These are phyloP conservation scores for Catagonus wagneri DNA, from an alignment of 2,113 vertebrate species.

Conservation along the genomic window DNA sequence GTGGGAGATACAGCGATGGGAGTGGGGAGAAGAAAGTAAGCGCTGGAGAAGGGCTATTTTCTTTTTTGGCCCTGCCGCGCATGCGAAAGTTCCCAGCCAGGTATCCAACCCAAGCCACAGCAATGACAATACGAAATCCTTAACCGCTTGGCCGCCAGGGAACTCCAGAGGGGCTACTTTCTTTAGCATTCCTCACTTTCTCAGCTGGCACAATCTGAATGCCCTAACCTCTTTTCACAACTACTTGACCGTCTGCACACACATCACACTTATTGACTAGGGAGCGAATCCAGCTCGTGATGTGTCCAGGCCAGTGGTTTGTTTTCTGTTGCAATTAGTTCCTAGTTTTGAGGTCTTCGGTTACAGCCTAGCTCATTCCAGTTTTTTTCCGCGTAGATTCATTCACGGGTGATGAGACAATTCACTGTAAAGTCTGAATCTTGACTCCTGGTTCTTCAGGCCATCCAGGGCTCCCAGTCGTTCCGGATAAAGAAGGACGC, in stretches of 20 bases:
- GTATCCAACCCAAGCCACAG: too few species aligned
- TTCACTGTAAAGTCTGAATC: background rate
- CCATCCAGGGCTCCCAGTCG: background rate
- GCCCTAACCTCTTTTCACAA: background rate
- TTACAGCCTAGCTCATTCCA: background rate
- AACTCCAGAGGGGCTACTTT: background rate
- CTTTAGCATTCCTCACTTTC: background rate
- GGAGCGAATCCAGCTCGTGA: background rate
- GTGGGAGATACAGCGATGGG: background rate
- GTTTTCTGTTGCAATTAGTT: conserved; percentile 6
- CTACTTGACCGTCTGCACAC: background rate
- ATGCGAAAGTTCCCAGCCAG: too few species aligned
- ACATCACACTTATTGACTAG: background rate
- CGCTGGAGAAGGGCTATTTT: background rate
- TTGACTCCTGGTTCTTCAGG: background rate
- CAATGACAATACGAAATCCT: too few species aligned
- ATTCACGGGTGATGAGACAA: background rate
- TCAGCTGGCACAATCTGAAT: background rate
- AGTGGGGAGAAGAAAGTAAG: background rate
- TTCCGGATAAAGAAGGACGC: background rate
- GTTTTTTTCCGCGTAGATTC: background rate
- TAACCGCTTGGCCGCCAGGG: too few species aligned
- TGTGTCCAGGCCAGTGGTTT: background rate
- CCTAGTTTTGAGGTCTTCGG: background rate
- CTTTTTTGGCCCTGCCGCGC: background rate